A percentile compares a stretch with the other conserved stretches of the same genome.
phyloP scores from a whole-genome alignment of 2,113 vertebrate genomes.

The Callaeas wilsoni region DNA sequence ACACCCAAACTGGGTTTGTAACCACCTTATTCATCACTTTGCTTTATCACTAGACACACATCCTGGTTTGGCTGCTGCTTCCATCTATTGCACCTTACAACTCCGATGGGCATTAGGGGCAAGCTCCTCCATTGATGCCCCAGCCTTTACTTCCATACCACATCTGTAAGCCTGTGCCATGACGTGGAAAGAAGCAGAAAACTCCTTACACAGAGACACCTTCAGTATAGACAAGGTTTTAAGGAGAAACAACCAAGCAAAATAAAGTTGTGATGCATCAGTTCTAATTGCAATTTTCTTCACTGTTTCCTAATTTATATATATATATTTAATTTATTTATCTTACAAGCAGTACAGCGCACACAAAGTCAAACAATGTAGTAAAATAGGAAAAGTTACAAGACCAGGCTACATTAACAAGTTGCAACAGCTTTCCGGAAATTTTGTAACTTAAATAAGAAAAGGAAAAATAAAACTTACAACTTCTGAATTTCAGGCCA shows the following conservation, averaged over 20 bases:
- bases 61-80: neutral
- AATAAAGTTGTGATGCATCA: neutral
- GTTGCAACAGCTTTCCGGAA: neutral
- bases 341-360: neutral
- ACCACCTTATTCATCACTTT: neutral
- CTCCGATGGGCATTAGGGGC: neutral
- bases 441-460: neutral
- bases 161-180: neutral
- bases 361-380: neutral
- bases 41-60: neutral
- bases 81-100: neutral
- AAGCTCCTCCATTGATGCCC: neutral
- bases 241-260: neutral
- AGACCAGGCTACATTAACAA: neutral
- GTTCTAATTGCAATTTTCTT: neutral
- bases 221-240: neutral
- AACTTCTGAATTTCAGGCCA: slow-evolving; percentile 98
- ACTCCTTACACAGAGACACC: neutral
- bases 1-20: neutral
- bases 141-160: neutral
- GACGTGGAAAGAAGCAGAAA: neutral
- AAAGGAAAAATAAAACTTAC: slow-evolving; percentile 76
- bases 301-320: neutral
- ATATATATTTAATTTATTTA: neutral
- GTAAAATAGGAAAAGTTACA: neutral